Evolutionary conservation across 2,113 vertebrate genomes (phyloP), one percentile per base, ranked within the genome.

Genomic region (Mus pahari): DNA sequence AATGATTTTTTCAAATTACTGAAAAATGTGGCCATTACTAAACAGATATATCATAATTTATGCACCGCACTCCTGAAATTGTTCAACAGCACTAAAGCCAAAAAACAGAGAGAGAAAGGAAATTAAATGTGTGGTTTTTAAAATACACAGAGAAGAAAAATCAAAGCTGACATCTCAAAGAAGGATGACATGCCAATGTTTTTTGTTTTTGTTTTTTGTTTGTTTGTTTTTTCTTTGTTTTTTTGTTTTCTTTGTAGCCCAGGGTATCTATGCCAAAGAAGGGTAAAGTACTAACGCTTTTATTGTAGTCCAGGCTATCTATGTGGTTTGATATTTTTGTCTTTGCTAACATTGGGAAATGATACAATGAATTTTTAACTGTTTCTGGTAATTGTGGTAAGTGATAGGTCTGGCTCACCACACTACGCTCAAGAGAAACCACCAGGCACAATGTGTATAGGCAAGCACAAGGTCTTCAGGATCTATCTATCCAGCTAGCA

Each of bases 1-100:
- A 89, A 81, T 88, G 74, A 89, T 91, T 92, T 94, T 94, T 88
- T 92, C 42, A 64, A 92, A 77, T 97, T 97, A 94, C 62, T 81
- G 87, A 93, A 95, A 92, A 96, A 53, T 31, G 11, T 1, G 68
- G 20, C 70, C 50, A 70, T 97, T 93, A 93, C 91, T 89, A 92
- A 96, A 95, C 1, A 89, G 66, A 58, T 42, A 71, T 36, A 81
- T 75, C 60, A 81, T 87, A 94, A 81, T 91, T 24, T 64, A 93
- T 70, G 11, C 7, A 78, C 8, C 82, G 16, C 4, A 64, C 16
- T 55, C 3, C 4, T 75, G 36, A 87, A 77, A 74, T 31, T 26
- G 42, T 74, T 53, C 16, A 60, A 79, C 88, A 79, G 86, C n/a
- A 36, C 22, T 83, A 88, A 4, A 16, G 8, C 50, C 77, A 89